These are phyloP conservation scores for Mesochorus sp. DNA, from an alignment of 2,888 invertebrate species.

Conservation along the genomic window DNA sequence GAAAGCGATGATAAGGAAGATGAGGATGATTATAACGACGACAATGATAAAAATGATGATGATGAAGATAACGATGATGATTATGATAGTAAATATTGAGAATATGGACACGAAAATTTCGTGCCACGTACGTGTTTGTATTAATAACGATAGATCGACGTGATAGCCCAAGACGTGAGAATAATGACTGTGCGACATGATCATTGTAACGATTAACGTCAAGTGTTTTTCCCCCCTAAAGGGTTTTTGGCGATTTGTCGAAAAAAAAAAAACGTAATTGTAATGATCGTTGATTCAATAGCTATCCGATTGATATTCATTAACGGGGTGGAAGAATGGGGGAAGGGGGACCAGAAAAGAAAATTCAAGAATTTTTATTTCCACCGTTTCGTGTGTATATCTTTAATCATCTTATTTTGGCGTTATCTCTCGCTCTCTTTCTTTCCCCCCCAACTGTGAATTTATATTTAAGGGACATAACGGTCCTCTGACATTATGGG, in stretches of 20 bases:
- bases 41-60: constrained; percentile 38
- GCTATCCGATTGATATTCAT: constrained; percentile 49
- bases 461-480: constrained; percentile 44
- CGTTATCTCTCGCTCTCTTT: constrained; percentile 13
- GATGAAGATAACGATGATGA: constrained; percentile 33
- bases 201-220: constrained; percentile 8
- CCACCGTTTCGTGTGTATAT: constrained; percentile 49
- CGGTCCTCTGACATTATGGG: neutral
- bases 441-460: constrained; percentile 42
- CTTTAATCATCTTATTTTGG: constrained; percentile 27
- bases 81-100: neutral
- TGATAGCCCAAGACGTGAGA: constrained; percentile 1
- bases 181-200: constrained; percentile 31
- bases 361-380: constrained; percentile 24
- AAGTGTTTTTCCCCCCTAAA: constrained; percentile 16
- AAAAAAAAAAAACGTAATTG: constrained; percentile 11
- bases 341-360: neutral
- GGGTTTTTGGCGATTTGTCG: constrained; percentile 35
- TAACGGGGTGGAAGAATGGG: neutral
- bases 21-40: constrained; percentile 41
- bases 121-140: constrained; percentile 43
- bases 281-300: constrained; percentile 37
- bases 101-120: constrained; percentile 32
- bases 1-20: neutral
- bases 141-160: constrained; percentile 46